These are phyloP conservation scores for Nothoprocta pentlandii DNA, from an alignment of 2,113 vertebrate species.

Conservation along the genomic window DNA sequence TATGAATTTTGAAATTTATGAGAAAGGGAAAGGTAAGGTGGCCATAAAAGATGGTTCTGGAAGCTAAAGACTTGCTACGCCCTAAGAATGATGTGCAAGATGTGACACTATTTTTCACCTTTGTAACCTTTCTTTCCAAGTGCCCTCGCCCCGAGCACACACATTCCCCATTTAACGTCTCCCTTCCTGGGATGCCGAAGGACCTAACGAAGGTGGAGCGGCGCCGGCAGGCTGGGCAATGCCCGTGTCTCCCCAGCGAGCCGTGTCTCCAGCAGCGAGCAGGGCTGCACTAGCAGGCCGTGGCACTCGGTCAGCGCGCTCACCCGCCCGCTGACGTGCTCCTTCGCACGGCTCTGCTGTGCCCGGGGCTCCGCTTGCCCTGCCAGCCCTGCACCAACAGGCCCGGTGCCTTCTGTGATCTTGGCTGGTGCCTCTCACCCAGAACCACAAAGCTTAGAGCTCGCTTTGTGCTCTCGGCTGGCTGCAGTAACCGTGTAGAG, in stretches of 20 bases:
- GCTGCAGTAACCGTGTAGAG: not conserved
- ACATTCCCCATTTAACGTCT: not conserved
- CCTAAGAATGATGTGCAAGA: not conserved
- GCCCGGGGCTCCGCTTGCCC: not conserved
- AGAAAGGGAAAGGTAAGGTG: not conserved
- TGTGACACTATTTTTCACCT: not conserved
- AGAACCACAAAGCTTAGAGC: not conserved
- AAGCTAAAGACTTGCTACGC: not conserved
- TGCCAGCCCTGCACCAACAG: not conserved
- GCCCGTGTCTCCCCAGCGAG: not conserved
- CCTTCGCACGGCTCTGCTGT: not conserved
- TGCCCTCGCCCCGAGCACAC: no score
- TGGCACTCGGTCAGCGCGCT: not conserved
- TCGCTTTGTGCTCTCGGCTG: not conserved
- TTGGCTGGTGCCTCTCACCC: not conserved
- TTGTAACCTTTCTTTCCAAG: not conserved
- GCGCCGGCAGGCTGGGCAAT: not conserved
- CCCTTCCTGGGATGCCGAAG: fast-evolving
- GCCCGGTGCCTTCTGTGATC: not conserved
- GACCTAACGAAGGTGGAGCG: not conserved
- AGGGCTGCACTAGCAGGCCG: not conserved
- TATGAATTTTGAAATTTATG: not conserved
- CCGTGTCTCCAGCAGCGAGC: not conserved
- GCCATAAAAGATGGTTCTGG: not conserved
- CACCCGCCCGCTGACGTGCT: fast-evolving